A percentile compares a stretch with the other conserved stretches of the same genome.
Evolutionary conservation across 2,113 vertebrate genomes (phyloP).

Genomic region (Athene cunicularia): DNA sequence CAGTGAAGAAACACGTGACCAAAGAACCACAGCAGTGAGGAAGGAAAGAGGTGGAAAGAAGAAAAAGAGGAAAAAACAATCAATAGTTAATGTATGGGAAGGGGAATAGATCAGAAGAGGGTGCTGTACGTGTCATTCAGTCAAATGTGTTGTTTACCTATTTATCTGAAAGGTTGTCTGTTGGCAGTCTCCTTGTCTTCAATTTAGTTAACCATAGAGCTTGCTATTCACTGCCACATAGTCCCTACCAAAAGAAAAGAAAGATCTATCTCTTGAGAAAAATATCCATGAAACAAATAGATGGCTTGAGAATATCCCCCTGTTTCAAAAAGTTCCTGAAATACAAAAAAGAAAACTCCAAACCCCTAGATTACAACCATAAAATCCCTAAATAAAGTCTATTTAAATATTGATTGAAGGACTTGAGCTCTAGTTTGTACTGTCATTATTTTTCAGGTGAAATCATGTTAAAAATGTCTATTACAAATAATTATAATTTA

Average conservation of each 20-base stretch:
- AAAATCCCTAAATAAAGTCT: background rate
- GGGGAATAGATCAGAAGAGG: background rate
- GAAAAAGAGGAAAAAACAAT: background rate
- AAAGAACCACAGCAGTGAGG: background rate
- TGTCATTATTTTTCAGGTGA: background rate
- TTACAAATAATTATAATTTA: background rate
- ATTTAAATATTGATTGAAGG: background rate
- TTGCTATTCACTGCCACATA: background rate
- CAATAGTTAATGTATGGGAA: background rate
- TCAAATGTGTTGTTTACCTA: background rate
- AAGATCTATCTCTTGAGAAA: background rate
- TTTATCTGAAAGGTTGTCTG: background rate
- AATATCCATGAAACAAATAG: background rate
- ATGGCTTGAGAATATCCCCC: background rate
- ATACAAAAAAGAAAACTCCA: background rate
- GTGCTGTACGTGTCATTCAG: background rate
- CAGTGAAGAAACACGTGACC: background rate
- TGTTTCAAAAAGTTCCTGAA: background rate
- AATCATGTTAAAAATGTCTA: background rate
- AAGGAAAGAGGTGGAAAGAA: background rate
- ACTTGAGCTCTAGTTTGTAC: background rate
- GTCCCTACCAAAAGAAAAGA: background rate
- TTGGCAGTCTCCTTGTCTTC: background rate
- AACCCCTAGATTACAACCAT: background rate
- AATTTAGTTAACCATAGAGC: background rate